These are phyloP conservation scores for Leptinotarsa peninsularis DNA, from an alignment of 2,888 invertebrate species.

Conservation along the genomic window DNA sequence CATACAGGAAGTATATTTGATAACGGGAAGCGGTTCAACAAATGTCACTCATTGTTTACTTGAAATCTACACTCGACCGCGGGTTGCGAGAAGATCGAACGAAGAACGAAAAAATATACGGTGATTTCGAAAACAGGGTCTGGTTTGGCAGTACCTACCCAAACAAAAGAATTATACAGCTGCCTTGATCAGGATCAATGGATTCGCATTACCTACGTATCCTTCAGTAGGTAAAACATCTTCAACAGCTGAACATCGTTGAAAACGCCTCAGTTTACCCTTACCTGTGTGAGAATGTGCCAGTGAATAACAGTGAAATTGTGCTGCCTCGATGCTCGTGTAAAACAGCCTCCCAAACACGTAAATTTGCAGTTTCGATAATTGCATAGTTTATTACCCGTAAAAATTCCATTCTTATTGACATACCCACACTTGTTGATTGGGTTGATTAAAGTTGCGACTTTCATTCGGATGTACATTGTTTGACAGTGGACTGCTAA, in stretches of 20 bases:
- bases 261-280: neutral
- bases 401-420: slow-evolving; percentile 1
- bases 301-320: neutral
- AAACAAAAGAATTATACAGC: no score
- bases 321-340: neutral
- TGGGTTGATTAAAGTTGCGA: neutral
- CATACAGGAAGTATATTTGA: slow-evolving; percentile 2
- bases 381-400: neutral
- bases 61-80: neutral
- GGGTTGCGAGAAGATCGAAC: no score
- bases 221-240: neutral
- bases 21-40: neutral
- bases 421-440: neutral
- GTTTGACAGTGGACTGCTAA: neutral
- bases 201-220: neutral
- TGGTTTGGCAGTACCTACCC: no score
- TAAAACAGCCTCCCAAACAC: neutral
- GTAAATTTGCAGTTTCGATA: neutral
- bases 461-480: neutral
- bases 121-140: no score
- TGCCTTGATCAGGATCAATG: neutral
- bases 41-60: neutral
- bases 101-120: no score
- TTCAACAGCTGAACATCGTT: neutral
- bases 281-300: neutral